Evolutionary conservation across 2,797 vertebrate species (phyloP), one percentile per base, ranked within the genome.

Genomic region (Eremophila alpestris): DNA sequence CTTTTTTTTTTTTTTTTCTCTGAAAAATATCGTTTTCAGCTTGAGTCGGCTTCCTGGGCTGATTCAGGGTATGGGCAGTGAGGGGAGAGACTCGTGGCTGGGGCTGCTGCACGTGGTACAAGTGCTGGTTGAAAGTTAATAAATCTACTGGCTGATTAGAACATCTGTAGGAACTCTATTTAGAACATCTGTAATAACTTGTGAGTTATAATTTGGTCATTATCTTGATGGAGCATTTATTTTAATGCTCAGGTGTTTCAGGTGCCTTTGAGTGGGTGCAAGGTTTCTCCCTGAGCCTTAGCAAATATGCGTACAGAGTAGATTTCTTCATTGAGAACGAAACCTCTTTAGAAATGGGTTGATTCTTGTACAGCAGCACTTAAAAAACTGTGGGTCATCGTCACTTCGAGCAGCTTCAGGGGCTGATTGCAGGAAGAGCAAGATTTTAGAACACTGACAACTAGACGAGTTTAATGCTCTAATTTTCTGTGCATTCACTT

Each of bases 41-140:
- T 89, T 90, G 77, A 92, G 54, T 93, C 81, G 87, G 43, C 59
- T 93, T 90, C 70, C 48, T 79, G 91, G 69, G 36, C 43, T 76
- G 89, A 11, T 73, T 51, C 23, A 45, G 70, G 19, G 58, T 34
- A 24, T 16, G 73, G 64, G 73, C 41, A 51, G 80, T 29, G 70
- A 69, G 67, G 17, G 58, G 64, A 51, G 78, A 43, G 51, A 49
- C 45, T 55, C 11, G 56, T 45, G 59, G 43, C 62, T 62, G 80
- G 46, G 60, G 51, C 54, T 78, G 74, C 65, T 87, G 67, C 74
- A 74, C 62, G 79, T 85, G 51, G 64, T 76, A 5, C 24, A 22
- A 55, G 88, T 21, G 60, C 43, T 76, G 74, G 43, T 13, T 79
- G 67, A 41, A 84, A 62, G 48, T 62, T 89, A 49, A 65, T 70